Evolutionary conservation across 2,797 vertebrate genomes (phyloP).

Genomic region (Toxotes lorentzi): DNA sequence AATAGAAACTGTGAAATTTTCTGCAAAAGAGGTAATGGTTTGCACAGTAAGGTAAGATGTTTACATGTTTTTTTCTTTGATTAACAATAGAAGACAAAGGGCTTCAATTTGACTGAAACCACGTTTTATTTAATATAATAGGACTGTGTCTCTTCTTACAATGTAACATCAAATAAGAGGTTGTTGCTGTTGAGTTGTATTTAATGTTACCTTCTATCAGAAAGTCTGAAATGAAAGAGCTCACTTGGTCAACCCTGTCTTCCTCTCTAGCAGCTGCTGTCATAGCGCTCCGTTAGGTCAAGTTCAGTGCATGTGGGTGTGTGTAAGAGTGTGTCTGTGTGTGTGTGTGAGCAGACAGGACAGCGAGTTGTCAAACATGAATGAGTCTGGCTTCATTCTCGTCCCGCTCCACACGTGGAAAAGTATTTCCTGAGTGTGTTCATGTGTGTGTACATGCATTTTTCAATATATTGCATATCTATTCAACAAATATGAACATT

Average conservation of each 20-base stretch:
- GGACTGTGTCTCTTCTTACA: neutral
- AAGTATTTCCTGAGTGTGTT: conserved; percentile 30
- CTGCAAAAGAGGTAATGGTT: conserved; percentile 17
- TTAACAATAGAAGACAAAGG: neutral
- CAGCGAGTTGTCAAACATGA: conserved; percentile 53
- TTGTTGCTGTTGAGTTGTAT: neutral
- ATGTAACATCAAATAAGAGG: neutral
- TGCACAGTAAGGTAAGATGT: conserved; percentile 68
- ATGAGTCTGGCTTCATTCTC: conserved; percentile 38
- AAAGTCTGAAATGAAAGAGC: conserved; percentile 24
- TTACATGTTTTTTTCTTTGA: conserved; percentile 28
- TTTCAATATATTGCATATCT: neutral
- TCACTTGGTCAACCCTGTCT: conserved; percentile 2
- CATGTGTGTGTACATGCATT: neutral
- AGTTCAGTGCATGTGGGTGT: conserved; percentile 55
- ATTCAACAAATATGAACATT: neutral
- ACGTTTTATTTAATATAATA: neutral
- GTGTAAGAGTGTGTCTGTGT: conserved; percentile 7
- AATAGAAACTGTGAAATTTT: conserved; percentile 32
- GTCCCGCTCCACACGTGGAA: conserved; percentile 40
- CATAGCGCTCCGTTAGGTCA: conserved; percentile 40
- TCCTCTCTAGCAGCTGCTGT: conserved; percentile 59
- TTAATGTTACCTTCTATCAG: conserved; percentile 11
- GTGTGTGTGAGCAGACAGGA: conserved; percentile 28
- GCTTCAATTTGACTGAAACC: conserved; percentile 12